Evolutionary conservation across 2,888 invertebrate species (phyloP).

Genomic region (Acrobasis repandana): DNA sequence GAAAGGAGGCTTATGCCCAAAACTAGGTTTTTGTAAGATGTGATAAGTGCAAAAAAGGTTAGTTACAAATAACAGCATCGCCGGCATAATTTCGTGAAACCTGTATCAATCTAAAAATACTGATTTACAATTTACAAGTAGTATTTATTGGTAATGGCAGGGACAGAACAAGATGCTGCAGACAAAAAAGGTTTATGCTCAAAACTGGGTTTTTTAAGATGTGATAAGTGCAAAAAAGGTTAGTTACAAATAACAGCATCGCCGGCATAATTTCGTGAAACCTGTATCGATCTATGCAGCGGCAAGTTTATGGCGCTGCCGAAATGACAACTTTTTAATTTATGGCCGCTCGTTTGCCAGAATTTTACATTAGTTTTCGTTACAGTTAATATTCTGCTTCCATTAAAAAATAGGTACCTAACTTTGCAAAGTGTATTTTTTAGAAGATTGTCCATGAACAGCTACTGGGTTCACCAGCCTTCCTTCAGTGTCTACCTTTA

Average conservation of each 20-base stretch:
- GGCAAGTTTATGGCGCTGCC: slow-evolving; percentile 12
- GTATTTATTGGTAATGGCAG: too few species aligned
- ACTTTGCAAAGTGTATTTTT: background rate
- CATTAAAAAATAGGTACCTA: background rate
- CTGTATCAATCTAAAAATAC: background rate
- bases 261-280: slow-evolving; percentile 8
- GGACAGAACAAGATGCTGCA: too few species aligned
- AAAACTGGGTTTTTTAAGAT: too few species aligned
- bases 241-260: background rate
- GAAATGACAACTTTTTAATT: slow-evolving; percentile 20
- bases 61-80: background rate
- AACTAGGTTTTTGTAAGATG: too few species aligned
- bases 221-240: too few species aligned
- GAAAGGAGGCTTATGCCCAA: too few species aligned
- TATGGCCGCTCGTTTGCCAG: slow-evolving; percentile 4
- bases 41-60: too few species aligned
- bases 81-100: background rate
- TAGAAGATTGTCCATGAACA: too few species aligned
- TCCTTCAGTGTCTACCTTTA: too few species aligned
- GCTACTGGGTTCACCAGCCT: too few species aligned
- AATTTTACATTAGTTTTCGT: slow-evolving; percentile 5
- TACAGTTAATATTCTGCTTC: background rate
- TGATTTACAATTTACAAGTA: too few species aligned
- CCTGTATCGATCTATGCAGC: slow-evolving; percentile 17
- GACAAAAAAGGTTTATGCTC: too few species aligned